These are phyloP conservation scores for Nasonia vitripennis DNA, from an alignment of 1,140 invertebrate genomes.

Conservation along the genomic window DNA sequence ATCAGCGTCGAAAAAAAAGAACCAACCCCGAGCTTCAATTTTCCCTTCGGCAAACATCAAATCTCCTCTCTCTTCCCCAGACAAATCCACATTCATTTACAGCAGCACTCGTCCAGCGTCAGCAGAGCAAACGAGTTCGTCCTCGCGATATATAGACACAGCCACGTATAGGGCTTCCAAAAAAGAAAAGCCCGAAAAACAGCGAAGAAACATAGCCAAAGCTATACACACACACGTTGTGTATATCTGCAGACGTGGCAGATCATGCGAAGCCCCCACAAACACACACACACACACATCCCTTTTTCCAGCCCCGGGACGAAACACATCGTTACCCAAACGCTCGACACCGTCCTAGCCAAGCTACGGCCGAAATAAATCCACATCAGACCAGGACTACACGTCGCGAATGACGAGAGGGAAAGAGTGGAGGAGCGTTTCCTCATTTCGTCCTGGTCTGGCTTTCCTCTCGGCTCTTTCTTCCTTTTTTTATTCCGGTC, in stretches of 20 bases:
- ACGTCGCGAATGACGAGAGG: conserved; percentile 36
- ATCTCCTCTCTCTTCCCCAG: background rate
- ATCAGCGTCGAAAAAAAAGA: background rate
- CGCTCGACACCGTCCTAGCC: conserved; percentile 25
- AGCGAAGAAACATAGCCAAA: background rate
- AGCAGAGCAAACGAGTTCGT: background rate
- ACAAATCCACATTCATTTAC: background rate
- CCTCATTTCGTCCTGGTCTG: conserved; percentile 20
- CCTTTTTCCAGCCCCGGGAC: background rate
- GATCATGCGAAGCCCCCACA: background rate
- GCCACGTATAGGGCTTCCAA: background rate
- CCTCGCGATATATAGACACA: background rate
- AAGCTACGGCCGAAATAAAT: conserved; percentile 45
- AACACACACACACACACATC: background rate
- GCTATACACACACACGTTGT: background rate
- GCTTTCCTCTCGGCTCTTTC: background rate
- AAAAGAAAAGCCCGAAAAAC: background rate
- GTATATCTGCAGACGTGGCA: background rate
- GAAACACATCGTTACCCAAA: conserved; percentile 13
- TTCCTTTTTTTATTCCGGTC: background rate
- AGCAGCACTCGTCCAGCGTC: background rate
- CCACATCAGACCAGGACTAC: conserved; percentile 36
- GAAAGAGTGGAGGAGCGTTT: background rate
- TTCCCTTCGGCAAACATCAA: no score
- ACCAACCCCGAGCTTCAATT: no score